Conservation (phyloP, 2,113 vertebrate genomes). For the Melozone crissalis region DNA sequence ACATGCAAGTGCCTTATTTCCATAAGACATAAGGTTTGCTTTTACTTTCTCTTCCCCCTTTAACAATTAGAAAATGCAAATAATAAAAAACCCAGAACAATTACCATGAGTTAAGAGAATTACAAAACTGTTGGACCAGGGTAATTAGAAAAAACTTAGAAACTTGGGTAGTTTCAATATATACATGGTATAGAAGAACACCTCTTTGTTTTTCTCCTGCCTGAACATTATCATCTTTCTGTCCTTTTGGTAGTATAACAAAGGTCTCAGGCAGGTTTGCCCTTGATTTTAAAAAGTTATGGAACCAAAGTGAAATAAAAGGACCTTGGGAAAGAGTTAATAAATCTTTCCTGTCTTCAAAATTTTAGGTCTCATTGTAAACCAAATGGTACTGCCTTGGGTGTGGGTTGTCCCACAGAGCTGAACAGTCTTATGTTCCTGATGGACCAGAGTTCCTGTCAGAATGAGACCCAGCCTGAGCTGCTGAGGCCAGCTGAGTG, state of each 20-base stretch:
- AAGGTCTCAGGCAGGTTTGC: neutral
- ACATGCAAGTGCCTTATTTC: neutral
- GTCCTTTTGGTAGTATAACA: neutral
- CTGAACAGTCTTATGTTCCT: neutral
- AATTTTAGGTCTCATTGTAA: neutral
- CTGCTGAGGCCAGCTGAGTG: neutral
- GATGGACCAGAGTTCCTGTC: neutral
- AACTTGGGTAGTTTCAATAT: constrained; percentile 3
- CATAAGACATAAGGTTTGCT: neutral
- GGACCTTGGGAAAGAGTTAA: neutral
- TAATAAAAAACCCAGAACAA: neutral
- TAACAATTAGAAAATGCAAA: neutral
- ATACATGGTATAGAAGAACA: neutral
- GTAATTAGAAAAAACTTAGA: neutral
- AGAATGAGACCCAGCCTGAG: neutral
- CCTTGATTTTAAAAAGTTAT: neutral
- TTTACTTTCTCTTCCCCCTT: neutral
- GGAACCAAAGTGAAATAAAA: neutral
- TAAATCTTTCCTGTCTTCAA: neutral
- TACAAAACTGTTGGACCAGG: neutral
- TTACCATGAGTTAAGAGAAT: neutral
- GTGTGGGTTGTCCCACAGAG: neutral
- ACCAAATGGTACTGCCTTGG: neutral
- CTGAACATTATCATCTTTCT: neutral
- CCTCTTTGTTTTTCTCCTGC: neutral